Conservation (phyloP, 1,140 invertebrate species). For the Drosophila chauvacae region DNA sequence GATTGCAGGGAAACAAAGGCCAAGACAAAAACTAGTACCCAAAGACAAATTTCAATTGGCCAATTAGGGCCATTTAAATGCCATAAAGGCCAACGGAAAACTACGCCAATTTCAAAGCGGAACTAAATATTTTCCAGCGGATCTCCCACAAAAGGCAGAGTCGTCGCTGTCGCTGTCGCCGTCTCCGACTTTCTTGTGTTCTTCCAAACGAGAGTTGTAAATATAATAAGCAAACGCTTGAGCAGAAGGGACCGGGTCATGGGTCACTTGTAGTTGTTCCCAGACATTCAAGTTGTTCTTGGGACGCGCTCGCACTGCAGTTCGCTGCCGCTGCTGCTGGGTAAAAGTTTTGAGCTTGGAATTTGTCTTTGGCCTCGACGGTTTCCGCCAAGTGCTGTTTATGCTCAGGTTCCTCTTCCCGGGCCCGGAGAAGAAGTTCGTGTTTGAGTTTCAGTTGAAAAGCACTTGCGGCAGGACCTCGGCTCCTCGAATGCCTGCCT, state of each 20-base stretch:
- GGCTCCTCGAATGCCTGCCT: slow-evolving; percentile 2
- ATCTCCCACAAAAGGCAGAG: slow-evolving; percentile 31
- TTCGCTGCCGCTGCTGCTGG: slow-evolving; percentile 6
- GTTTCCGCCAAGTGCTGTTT: slow-evolving; percentile 33
- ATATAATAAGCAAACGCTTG: slow-evolving; percentile 46
- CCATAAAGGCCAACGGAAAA: slow-evolving; percentile 29
- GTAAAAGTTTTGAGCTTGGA: slow-evolving; percentile 27
- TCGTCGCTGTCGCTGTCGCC: neutral
- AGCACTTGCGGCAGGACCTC: slow-evolving; percentile 36
- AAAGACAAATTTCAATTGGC: slow-evolving; percentile 58
- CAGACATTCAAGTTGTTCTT: slow-evolving; percentile 16
- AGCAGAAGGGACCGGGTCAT: slow-evolving; percentile 7
- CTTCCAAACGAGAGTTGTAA: slow-evolving; percentile 30
- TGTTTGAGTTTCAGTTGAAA: slow-evolving; percentile 52
- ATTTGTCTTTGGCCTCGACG: slow-evolving; percentile 37
- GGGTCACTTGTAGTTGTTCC: slow-evolving; percentile 30
- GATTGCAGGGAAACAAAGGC: slow-evolving; percentile 23
- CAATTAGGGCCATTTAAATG: slow-evolving; percentile 72
- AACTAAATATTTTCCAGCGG: slow-evolving; percentile 35
- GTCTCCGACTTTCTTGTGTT: slow-evolving; percentile 14
- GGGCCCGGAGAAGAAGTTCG: slow-evolving; percentile 23
- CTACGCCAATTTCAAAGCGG: slow-evolving; percentile 23
- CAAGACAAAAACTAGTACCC: slow-evolving; percentile 18
- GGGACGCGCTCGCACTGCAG: neutral
- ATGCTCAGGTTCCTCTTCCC: slow-evolving; percentile 15